phyloP scores from a whole-genome alignment of 2,888 invertebrate species.

The Xanthia togata region DNA sequence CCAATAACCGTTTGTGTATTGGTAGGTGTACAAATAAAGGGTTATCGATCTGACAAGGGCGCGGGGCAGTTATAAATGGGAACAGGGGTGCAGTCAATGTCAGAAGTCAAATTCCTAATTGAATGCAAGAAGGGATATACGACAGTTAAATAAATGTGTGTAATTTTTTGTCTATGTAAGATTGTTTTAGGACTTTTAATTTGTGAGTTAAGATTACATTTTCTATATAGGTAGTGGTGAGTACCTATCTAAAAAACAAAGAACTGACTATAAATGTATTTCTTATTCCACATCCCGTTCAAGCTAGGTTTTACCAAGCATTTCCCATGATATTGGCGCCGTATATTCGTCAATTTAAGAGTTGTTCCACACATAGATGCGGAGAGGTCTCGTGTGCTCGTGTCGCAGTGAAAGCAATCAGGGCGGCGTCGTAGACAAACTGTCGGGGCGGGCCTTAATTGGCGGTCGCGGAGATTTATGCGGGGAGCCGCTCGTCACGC shows the following conservation, averaged over 20 bases:
- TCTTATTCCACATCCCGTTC: background rate
- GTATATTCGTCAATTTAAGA: conserved; percentile 67
- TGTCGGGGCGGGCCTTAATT: conserved; percentile 90
- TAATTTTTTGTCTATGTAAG: conserved; percentile 19
- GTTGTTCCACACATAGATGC: conserved; percentile 56
- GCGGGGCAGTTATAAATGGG: conserved; percentile 51
- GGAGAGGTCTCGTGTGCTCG: conserved; percentile 67
- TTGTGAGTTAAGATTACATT: background rate
- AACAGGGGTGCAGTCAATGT: conserved; percentile 58
- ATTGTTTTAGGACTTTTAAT: conserved; percentile 21
- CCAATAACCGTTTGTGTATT: conserved; percentile 56
- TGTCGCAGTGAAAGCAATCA: conserved; percentile 88
- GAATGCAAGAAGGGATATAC: conserved; percentile 47
- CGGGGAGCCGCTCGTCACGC: conserved; percentile 86
- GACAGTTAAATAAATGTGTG: conserved; percentile 54
- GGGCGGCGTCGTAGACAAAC: conserved; percentile 89
- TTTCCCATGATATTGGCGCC: conserved; percentile 62
- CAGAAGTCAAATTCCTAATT: conserved; percentile 62
- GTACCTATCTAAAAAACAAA: background rate
- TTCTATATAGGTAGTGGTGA: background rate
- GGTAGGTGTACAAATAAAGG: conserved; percentile 62
- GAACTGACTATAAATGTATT: background rate
- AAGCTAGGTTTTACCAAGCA: conserved; percentile 26
- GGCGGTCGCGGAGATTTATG: conserved; percentile 90
- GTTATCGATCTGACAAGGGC: conserved; percentile 70